Evolutionary conservation across 92 coral and sea anemone genomes (phyloP).

Genomic region (Montipora capitata): DNA sequence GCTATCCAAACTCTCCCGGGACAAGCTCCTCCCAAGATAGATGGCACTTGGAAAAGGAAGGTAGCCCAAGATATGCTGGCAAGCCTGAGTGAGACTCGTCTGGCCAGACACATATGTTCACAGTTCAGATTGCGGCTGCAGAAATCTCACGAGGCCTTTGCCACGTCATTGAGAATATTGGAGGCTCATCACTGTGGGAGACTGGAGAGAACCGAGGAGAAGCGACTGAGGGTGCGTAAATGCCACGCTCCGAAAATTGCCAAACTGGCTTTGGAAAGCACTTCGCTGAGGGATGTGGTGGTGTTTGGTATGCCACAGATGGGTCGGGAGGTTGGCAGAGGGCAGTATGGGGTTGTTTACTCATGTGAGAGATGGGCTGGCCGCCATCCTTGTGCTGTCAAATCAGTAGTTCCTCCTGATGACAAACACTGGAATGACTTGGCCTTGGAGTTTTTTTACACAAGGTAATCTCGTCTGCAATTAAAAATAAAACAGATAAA

Average conservation of each 20-base stretch:
- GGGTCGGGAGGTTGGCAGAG: slow-evolving; percentile 99
- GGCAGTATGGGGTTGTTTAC: slow-evolving; percentile 99
- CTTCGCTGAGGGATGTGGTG: slow-evolving; percentile 94
- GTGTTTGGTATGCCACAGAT: slow-evolving; percentile 97
- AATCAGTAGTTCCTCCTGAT: slow-evolving; percentile 99
- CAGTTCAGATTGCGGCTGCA: slow-evolving; percentile 93
- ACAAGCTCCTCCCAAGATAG: slow-evolving; percentile 94
- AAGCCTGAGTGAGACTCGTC: slow-evolving; percentile 94
- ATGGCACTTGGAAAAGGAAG: slow-evolving; percentile 90
- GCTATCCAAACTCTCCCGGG: slow-evolving; percentile 94
- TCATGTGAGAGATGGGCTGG: slow-evolving; percentile 99
- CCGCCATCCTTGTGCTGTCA: slow-evolving; percentile 96
- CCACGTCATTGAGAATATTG: slow-evolving; percentile 84
- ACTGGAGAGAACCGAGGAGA: slow-evolving; percentile 94
- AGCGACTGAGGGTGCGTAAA: slow-evolving; percentile 93
- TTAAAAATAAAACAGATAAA: no score
- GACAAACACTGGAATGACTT: slow-evolving; percentile 99
- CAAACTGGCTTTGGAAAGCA: slow-evolving; percentile 96
- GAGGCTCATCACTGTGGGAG: slow-evolving; percentile 95
- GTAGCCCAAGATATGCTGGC: slow-evolving; percentile 96
- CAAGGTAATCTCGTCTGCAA: slow-evolving; percentile 69
- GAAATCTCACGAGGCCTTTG: slow-evolving; percentile 95
- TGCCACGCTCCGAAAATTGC: slow-evolving; percentile 97
- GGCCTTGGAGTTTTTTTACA: slow-evolving; percentile 96
- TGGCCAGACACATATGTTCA: slow-evolving; percentile 94